Conservation (phyloP, 1,140 invertebrate genomes). For the Bacillus rossius region DNA sequence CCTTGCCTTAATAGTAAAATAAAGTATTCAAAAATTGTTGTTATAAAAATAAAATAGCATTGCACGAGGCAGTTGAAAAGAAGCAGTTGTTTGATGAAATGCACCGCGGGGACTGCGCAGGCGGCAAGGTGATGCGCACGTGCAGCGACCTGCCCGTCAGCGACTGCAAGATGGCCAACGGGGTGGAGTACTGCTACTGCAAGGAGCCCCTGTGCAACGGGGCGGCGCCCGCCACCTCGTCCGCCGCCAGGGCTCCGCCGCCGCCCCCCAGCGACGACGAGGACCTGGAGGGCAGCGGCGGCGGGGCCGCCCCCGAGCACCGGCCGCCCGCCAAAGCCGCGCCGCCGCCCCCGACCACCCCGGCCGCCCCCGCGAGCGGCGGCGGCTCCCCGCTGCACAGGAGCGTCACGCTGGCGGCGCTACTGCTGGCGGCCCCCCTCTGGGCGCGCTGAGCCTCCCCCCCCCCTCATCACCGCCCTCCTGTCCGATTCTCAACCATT, state of each 20-base stretch:
- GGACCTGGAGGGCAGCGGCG: neutral
- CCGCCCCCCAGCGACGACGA: slow-evolving; percentile 1
- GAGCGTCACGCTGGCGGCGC: neutral
- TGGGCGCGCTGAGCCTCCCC: neutral
- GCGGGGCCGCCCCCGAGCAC: neutral
- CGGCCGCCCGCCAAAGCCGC: neutral
- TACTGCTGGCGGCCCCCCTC: neutral
- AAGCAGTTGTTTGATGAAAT: no score
- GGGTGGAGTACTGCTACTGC: slow-evolving; percentile 47
- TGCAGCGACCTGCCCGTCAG: slow-evolving; percentile 43
- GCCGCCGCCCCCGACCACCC: neutral
- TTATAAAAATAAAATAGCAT: no score
- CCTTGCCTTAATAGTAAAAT: no score
- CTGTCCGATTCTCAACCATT: no score
- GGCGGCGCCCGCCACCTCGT: slow-evolving; percentile 7
- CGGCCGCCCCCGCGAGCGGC: neutral
- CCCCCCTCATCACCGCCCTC: neutral
- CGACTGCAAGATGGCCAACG: slow-evolving; percentile 45
- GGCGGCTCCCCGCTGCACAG: neutral
- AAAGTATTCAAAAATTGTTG: no score
- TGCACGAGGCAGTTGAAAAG: no score
- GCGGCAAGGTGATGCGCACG: slow-evolving; percentile 35
- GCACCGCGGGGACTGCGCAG: slow-evolving; percentile 14
- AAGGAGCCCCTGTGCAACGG: slow-evolving; percentile 47
- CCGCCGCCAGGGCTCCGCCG: neutral